Evolutionary conservation across 2,888 invertebrate species (phyloP).

Genomic region (Plemyria rubiginata): DNA sequence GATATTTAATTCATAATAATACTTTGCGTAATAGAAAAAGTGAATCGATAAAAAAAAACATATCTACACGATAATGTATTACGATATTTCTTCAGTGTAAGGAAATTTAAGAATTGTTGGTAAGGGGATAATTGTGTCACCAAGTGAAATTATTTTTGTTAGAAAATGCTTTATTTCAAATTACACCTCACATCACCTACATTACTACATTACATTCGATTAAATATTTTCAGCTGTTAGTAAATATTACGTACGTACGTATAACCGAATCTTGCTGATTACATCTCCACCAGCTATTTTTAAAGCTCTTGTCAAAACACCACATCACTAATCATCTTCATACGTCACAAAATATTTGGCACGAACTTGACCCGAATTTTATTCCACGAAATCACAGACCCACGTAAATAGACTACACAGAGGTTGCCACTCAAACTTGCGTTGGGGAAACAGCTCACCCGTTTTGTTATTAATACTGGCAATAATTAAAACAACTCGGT

Average conservation of each 20-base stretch:
- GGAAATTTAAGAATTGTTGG: too few relatives aligned
- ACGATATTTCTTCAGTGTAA: too few relatives aligned
- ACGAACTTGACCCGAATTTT: slow-evolving; percentile 47
- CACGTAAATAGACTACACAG: slow-evolving; percentile 44
- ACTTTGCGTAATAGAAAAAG: too few relatives aligned
- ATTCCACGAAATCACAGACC: slow-evolving; percentile 30
- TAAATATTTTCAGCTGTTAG: not conserved
- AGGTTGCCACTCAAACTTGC: slow-evolving; percentile 40
- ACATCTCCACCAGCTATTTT: slow-evolving; percentile 26
- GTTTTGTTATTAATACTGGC: slow-evolving; percentile 37
- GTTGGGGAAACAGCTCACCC: slow-evolving; percentile 31
- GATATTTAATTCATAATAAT: too few relatives aligned
- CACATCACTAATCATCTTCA: slow-evolving; percentile 37
- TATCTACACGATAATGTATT: too few relatives aligned
- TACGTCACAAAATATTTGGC: slow-evolving; percentile 39
- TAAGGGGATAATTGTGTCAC: too few relatives aligned
- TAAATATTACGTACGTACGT: slow-evolving; percentile 7
- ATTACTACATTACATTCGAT: not conserved
- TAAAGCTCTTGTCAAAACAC: slow-evolving; percentile 35
- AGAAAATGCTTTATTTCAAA: not conserved
- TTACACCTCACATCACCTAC: too few relatives aligned
- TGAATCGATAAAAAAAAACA: too few relatives aligned
- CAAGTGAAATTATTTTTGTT: not conserved
- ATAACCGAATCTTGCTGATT: slow-evolving; percentile 14
- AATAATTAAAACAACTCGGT: slow-evolving; percentile 45